Conservation (phyloP, 2,888 invertebrate species). For the Polydrusus cervinus region DNA sequence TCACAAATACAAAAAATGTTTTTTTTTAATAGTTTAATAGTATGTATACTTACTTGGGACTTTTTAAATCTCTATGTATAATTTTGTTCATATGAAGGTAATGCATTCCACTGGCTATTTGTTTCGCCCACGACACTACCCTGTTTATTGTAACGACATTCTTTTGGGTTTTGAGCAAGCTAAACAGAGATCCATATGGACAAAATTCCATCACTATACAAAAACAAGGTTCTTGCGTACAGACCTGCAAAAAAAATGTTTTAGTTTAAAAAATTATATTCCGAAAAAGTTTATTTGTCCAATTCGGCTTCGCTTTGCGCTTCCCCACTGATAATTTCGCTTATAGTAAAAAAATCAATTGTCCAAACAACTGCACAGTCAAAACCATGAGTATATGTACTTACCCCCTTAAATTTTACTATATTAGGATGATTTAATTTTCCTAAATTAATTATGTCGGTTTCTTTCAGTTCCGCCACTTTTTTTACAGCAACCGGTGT, state of each 20-base stretch:
- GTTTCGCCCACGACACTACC: slow-evolving; percentile 94
- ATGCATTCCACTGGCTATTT: slow-evolving; percentile 97
- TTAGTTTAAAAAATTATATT: not conserved
- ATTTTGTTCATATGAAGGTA: slow-evolving; percentile 97
- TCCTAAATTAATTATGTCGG: slow-evolving; percentile 92
- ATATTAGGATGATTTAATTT: slow-evolving; percentile 96
- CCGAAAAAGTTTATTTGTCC: too few species aligned
- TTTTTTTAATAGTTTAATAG: too few species aligned
- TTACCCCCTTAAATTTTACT: slow-evolving; percentile 88
- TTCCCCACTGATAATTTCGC: too few species aligned
- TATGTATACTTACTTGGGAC: slow-evolving; percentile 92
- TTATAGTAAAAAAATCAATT: too few species aligned
- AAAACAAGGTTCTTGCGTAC: slow-evolving; percentile 87
- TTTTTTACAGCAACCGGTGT: slow-evolving; percentile 97
- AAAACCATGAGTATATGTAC: too few species aligned
- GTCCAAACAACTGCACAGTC: too few species aligned
- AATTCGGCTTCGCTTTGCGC: too few species aligned
- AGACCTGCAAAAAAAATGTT: slow-evolving; percentile 71
- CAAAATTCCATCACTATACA: slow-evolving; percentile 99
- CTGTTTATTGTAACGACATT: slow-evolving; percentile 89
- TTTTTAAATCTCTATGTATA: slow-evolving; percentile 98
- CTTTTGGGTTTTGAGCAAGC: slow-evolving; percentile 88
- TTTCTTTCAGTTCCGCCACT: slow-evolving; percentile 92
- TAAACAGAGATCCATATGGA: slow-evolving; percentile 94
- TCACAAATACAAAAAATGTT: too few species aligned